phyloP scores from a whole-genome alignment of 2,113 vertebrate species.

The Raja brachyura region DNA sequence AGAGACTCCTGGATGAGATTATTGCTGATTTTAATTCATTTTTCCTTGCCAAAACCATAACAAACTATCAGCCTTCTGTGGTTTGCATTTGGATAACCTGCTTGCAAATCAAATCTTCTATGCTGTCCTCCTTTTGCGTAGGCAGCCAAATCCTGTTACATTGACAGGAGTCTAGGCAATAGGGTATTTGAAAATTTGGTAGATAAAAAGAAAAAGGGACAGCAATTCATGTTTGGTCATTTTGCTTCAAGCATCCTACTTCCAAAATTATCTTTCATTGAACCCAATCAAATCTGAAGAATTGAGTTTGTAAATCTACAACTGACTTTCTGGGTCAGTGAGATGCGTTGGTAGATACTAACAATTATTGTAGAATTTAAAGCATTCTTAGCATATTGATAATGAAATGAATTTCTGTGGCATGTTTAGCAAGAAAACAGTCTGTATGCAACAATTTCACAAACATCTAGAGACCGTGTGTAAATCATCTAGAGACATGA shows the following conservation, averaged over 20 bases:
- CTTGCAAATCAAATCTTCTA: not conserved
- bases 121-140: not conserved
- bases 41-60: not conserved
- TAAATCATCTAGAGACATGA: not conserved
- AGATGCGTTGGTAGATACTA: not conserved
- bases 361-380: not conserved
- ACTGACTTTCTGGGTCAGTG: not conserved
- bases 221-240: too few species aligned
- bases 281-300: not conserved
- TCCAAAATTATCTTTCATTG: too few species aligned
- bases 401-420: not conserved
- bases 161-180: not conserved
- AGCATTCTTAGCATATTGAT: not conserved
- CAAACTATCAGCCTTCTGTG: not conserved
- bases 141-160: not conserved
- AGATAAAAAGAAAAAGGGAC: too few species aligned
- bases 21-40: not conserved
- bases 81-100: not conserved
- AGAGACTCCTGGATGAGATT: not conserved
- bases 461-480: too few species aligned
- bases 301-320: not conserved
- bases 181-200: not conserved
- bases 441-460: too few species aligned
- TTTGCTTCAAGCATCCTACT: too few species aligned
- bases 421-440: too few species aligned